These are phyloP conservation scores for Zelleria hepariella DNA, from an alignment of 2,888 invertebrate genomes.

Conservation along the genomic window DNA sequence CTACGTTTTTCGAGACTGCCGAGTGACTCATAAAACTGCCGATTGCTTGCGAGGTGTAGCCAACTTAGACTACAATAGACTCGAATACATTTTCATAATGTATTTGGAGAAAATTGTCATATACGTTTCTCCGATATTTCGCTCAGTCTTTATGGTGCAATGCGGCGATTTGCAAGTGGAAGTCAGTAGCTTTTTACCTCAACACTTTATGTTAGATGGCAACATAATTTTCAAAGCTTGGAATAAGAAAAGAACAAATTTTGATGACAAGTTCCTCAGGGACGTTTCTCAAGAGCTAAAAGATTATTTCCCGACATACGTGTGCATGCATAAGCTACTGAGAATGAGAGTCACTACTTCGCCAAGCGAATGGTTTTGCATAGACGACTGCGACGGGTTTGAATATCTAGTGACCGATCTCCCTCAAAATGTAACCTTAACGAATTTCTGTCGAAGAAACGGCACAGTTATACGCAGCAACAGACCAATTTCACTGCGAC, in stretches of 20 bases:
- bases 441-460: constrained; percentile 28
- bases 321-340: constrained; percentile 25
- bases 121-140: constrained; percentile 28
- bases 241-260: constrained; percentile 24
- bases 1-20: constrained; percentile 26
- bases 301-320: constrained; percentile 31
- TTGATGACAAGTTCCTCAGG: constrained; percentile 23
- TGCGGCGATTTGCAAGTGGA: constrained; percentile 25
- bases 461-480: constrained; percentile 20
- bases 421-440: constrained; percentile 27
- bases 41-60: constrained; percentile 23
- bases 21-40: constrained; percentile 24
- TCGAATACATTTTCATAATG: constrained; percentile 35
- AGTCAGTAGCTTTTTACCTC: constrained; percentile 20
- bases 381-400: constrained; percentile 29
- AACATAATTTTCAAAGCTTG: constrained; percentile 35
- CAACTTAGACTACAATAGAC: constrained; percentile 22
- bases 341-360: constrained; percentile 23
- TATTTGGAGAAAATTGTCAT: constrained; percentile 28
- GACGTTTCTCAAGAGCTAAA: constrained; percentile 22
- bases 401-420: constrained; percentile 19
- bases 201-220: constrained; percentile 27
- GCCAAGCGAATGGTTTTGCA: constrained; percentile 28
- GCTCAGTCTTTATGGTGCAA: constrained; percentile 18
- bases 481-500: constrained; percentile 20